These are phyloP conservation scores for Cheirogaleus major DNA, from an alignment of 2,797 vertebrate genomes.

Conservation along the genomic window DNA sequence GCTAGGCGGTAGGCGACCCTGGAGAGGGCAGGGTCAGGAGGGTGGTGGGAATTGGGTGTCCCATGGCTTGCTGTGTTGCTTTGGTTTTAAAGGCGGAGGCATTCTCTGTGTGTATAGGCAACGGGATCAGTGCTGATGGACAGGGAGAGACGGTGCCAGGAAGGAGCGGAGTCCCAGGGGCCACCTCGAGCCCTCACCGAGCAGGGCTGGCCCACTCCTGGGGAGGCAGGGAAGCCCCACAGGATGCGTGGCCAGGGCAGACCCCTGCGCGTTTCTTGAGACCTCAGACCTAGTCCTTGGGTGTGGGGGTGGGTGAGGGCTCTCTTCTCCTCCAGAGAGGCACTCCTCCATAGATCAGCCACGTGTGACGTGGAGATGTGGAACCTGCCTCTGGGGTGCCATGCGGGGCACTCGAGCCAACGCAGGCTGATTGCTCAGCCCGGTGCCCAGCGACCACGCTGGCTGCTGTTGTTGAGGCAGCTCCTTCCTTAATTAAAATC, in stretches of 20 bases:
- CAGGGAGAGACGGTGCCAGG: background rate
- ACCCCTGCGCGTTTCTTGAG: background rate
- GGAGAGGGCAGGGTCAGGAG: background rate
- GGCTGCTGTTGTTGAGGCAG: background rate
- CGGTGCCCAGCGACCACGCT: background rate
- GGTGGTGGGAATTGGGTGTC: background rate
- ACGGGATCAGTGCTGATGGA: background rate
- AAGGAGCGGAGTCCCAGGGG: background rate
- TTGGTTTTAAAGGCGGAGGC: background rate
- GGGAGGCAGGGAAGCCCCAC: background rate
- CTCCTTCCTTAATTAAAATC: background rate
- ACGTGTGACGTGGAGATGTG: too few relatives aligned
- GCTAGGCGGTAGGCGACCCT: background rate
- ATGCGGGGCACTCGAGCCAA: too few relatives aligned
- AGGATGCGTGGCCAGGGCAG: background rate
- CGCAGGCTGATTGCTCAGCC: background rate
- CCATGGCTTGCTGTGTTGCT: background rate
- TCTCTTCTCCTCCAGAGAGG: background rate
- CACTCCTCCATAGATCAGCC: too few relatives aligned
- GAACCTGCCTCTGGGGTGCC: background rate
- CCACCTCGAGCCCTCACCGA: accelerated
- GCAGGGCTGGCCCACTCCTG: background rate
- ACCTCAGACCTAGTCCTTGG: background rate
- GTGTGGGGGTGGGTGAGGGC: background rate
- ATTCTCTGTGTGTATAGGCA: background rate